Evolutionary conservation across 92 coral and sea anemone genomes (phyloP).

Genomic region (Muricea muricata): DNA sequence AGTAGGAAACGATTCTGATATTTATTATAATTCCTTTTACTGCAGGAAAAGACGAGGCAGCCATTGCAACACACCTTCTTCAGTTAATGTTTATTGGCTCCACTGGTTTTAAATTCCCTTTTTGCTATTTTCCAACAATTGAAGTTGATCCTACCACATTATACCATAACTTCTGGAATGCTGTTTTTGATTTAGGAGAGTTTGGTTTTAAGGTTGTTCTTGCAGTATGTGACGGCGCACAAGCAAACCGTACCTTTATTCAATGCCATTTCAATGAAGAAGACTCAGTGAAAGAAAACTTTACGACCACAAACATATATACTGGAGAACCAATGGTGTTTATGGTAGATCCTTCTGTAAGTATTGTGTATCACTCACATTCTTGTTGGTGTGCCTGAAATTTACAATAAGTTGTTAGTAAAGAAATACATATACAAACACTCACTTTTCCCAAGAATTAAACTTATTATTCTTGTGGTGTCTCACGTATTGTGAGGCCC

Average conservation of each 20-base stretch:
- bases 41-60: slow-evolving; percentile 49
- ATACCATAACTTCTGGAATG: slow-evolving; percentile 62
- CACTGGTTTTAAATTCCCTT: slow-evolving; percentile 59
- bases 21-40: neutral
- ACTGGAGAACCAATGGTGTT: slow-evolving; percentile 62
- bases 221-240: slow-evolving; percentile 54
- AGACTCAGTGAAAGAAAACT: slow-evolving; percentile 32
- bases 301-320: slow-evolving; percentile 52
- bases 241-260: slow-evolving; percentile 59
- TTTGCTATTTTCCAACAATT: slow-evolving; percentile 54
- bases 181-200: slow-evolving; percentile 40
- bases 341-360: slow-evolving; percentile 58
- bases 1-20: neutral
- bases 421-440: too few species aligned
- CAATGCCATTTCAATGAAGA: slow-evolving; percentile 51
- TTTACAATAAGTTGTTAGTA: neutral
- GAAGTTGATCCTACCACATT: slow-evolving; percentile 59
- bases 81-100: slow-evolving; percentile 70
- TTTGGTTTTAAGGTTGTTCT: slow-evolving; percentile 64
- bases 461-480: too few species aligned
- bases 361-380: slow-evolving; percentile 6
- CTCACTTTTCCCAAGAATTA: too few species aligned
- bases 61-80: slow-evolving; percentile 48
- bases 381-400: neutral
- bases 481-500: too few species aligned